Base-by-base conservation (phyloP, 1,140 invertebrate genomes). In the Neodiprion fabricii region DNA sequence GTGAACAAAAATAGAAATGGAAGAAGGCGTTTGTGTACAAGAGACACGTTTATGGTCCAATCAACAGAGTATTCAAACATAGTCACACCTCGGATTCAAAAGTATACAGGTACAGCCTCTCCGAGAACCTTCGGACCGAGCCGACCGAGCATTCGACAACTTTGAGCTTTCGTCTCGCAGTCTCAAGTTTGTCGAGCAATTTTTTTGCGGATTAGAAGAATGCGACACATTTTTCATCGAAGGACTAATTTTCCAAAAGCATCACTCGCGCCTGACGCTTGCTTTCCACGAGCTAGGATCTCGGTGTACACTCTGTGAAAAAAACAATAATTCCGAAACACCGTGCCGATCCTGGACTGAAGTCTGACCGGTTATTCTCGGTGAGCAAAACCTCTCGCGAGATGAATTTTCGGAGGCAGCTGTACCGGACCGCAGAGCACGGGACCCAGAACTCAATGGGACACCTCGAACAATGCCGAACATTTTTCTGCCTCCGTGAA, bases 31-130 rank as follows among this genome's bases (percentile, higher is more conserved):
- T 79, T 81, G 76, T 78, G 75, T 77, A 77, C 78, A 79, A 83
- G 83, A 86, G 85, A 87, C 85, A 86, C 85, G 84, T 88, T 88
- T 87, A 86, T 86, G 82, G 81, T 82, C 85, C 85, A 88, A 88
- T 88, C 86, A 88, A 86, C 86, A 85, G 78, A 82, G 84, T 83
- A 88, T 88, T 88, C 86, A 88, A 84, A 80, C 83, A 83, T 82
- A 83, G 85, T 87, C 87, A 84, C 86, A 87, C 86, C 85, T 87
- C 82, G 78, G 76, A 76, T 40, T 23, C 67, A 68, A 74, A 75
- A 78, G 78, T 72, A 79, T 40, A 40, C 76, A 72, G 48, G 76
- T 82, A 80, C 76, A 82, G 81, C 74, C 78, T 73, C 73, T 72
- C 66, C 67, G 79, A 81, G 79, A 80, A 83, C 7, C 75, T 73